Base-by-base conservation (phyloP, 1,140 invertebrate species). In the Drosophila orosa region DNA sequence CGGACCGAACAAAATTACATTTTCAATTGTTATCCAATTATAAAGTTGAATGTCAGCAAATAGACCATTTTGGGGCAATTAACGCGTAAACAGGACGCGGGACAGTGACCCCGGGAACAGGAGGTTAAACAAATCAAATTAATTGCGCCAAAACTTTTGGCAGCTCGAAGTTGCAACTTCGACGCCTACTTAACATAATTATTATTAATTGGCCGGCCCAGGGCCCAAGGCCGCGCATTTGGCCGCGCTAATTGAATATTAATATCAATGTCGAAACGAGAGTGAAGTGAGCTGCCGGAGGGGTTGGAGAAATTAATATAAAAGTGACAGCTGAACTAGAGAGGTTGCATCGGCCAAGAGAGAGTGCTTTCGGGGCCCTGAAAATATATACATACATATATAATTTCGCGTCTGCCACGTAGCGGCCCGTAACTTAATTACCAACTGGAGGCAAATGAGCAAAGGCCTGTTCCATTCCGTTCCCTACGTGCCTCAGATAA, bases 231-330 rank as follows among this genome's bases (percentile, higher is more conserved):
- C 62, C 42, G 56, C 47, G 73, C 60, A 65, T 66, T 69, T 50
- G 61, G 29, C 44, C 47, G 65, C 13, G 42, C 83, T 86, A 86
- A 86, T 86, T 86, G 83, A 86, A 83, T 87, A 86, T 86, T 87
- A 87, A 86, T 86, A 77, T 87, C 80, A 79, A 73, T 87, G 83
- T 79, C 82, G 47, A 86, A 87, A 56, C 56, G 48, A 54, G 74
- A 67, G 79, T 59, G 63, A 86, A 86, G 42, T 72, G 55, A 58
- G 44, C 62, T 29, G 37, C n/a, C 44, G n/a, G 31, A 54, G 31
- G 31, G 50, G 31, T 35, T 10, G 31, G 31, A 13, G 39, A 67
- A 81, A 57, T 66, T 73, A 79, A 83, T 86, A 86, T 73, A 69
- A 87, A 83, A 82, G 62, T 79, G 79, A 86, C 78, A 76, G 83